Evolutionary conservation across 2,888 invertebrate species (phyloP).

Genomic region (Tiliacea citrago): DNA sequence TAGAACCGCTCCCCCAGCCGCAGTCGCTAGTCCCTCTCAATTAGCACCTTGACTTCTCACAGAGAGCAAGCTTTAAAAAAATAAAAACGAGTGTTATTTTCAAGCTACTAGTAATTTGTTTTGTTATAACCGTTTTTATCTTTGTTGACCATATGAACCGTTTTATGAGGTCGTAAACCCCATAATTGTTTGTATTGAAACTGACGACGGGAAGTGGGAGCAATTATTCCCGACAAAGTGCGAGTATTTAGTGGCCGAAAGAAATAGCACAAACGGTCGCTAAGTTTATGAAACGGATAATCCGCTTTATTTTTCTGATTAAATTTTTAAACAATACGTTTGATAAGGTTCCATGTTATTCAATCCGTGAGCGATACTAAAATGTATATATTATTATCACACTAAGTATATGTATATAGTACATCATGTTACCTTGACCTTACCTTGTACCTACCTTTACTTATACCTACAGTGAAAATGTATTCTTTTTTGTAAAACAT

Average conservation of each 20-base stretch:
- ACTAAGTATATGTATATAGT: slow-evolving; percentile 13
- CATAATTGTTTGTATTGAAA: slow-evolving; percentile 59
- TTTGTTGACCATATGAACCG: slow-evolving; percentile 59
- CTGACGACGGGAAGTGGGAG: slow-evolving; percentile 52
- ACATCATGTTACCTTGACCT: slow-evolving; percentile 49
- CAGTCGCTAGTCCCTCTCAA: slow-evolving; percentile 62
- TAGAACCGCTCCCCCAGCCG: slow-evolving; percentile 60
- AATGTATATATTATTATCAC: slow-evolving; percentile 27
- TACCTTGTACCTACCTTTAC: too few species aligned
- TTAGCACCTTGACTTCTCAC: slow-evolving; percentile 63
- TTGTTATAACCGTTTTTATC: slow-evolving; percentile 54
- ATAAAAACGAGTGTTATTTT: slow-evolving; percentile 36
- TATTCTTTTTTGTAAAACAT: slow-evolving; percentile 19
- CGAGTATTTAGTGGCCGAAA: slow-evolving; percentile 31
- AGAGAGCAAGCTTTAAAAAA: slow-evolving; percentile 37
- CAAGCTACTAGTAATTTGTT: slow-evolving; percentile 33
- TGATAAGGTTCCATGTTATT: slow-evolving; percentile 24
- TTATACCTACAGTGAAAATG: slow-evolving; percentile 1
- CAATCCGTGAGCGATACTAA: slow-evolving; percentile 26
- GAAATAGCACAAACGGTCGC: slow-evolving; percentile 28
- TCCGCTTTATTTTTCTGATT: not conserved
- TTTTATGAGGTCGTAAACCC: slow-evolving; percentile 65
- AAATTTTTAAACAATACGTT: slow-evolving; percentile 9
- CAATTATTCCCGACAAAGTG: slow-evolving; percentile 50
- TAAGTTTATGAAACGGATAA: slow-evolving; percentile 10